These are phyloP conservation scores for Uria lomvia DNA, from an alignment of 2,113 vertebrate genomes.

Conservation along the genomic window DNA sequence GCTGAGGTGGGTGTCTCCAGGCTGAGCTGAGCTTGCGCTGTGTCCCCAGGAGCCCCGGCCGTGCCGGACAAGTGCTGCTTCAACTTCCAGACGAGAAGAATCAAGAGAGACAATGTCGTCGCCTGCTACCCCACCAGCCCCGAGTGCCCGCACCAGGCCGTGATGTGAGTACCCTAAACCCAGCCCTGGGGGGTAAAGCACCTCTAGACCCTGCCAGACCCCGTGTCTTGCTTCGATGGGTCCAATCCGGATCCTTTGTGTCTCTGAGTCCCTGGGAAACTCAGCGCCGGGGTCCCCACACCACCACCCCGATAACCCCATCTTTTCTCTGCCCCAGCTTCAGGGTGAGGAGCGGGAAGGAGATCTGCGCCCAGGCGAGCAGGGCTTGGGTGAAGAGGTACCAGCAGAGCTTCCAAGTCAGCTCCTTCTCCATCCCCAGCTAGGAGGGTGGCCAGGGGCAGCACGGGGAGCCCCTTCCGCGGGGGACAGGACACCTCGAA, in stretches of 20 bases:
- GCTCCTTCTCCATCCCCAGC: constrained; percentile 57
- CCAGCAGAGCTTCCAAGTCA: constrained; percentile 41
- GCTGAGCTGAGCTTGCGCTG: neutral
- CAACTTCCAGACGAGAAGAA: constrained; percentile 29
- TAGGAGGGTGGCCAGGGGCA: rapidly evolving
- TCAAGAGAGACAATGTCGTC: constrained; percentile 39
- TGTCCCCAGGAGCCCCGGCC: constrained; percentile 6
- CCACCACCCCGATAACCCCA: rapidly evolving
- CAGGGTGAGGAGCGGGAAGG: constrained; percentile 23
- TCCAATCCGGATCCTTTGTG: neutral
- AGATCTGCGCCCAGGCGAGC: constrained; percentile 31
- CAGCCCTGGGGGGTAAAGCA: neutral
- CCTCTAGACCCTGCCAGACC: neutral
- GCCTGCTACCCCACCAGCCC: constrained; percentile 53
- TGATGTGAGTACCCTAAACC: constrained; percentile 46
- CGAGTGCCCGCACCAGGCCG: constrained; percentile 14
- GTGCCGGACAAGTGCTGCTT: constrained; percentile 46
- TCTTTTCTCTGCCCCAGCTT: constrained; percentile 5
- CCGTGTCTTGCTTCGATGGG: neutral
- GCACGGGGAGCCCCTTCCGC: rapidly evolving
- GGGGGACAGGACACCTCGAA: rapidly evolving
- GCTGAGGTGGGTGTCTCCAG: neutral
- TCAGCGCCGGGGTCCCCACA: rapidly evolving
- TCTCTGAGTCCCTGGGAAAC: neutral
- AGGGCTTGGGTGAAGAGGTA: constrained; percentile 41